Percentiles rank a stretch among this genome's conserved stretches.
phyloP scores from a whole-genome alignment of 2,888 invertebrate species.

The Eledona agricola region DNA sequence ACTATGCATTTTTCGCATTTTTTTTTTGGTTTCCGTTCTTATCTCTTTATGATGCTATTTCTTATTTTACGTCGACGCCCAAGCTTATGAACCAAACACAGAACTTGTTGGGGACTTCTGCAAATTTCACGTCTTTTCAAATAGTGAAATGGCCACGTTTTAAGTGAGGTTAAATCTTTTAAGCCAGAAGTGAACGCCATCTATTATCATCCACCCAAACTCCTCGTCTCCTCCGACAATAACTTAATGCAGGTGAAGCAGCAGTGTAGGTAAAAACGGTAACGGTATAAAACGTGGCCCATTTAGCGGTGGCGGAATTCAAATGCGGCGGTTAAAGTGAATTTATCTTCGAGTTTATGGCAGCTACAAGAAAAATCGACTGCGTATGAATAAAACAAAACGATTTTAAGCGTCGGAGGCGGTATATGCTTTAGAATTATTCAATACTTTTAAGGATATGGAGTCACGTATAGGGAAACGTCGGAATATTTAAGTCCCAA shows the following conservation, averaged over 20 bases:
- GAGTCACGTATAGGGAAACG: slow-evolving; percentile 57
- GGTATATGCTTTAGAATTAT: slow-evolving; percentile 57
- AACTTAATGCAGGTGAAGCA: slow-evolving; percentile 42
- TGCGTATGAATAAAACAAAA: slow-evolving; percentile 58
- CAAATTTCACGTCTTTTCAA: slow-evolving; percentile 4
- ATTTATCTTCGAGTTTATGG: slow-evolving; percentile 57
- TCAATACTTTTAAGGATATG: slow-evolving; percentile 60
- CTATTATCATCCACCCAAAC: no score
- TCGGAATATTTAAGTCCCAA: slow-evolving; percentile 55
- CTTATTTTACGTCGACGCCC: no score
- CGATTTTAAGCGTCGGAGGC: slow-evolving; percentile 56
- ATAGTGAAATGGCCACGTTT: no score
- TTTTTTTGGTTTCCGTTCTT: no score
- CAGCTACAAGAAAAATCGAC: slow-evolving; percentile 57
- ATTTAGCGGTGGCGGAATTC: slow-evolving; percentile 50
- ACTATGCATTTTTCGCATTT: no score
- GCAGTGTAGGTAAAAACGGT: slow-evolving; percentile 29
- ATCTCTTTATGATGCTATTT: no score
- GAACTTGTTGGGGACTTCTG: no score
- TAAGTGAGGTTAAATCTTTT: no score
- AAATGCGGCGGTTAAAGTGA: slow-evolving; percentile 54
- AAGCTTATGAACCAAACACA: no score
- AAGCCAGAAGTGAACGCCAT: no score
- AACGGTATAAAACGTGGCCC: slow-evolving; percentile 42
- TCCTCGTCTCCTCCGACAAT: no score